Conservation (phyloP, 1,140 invertebrate species). For the Bombus waltoni region DNA sequence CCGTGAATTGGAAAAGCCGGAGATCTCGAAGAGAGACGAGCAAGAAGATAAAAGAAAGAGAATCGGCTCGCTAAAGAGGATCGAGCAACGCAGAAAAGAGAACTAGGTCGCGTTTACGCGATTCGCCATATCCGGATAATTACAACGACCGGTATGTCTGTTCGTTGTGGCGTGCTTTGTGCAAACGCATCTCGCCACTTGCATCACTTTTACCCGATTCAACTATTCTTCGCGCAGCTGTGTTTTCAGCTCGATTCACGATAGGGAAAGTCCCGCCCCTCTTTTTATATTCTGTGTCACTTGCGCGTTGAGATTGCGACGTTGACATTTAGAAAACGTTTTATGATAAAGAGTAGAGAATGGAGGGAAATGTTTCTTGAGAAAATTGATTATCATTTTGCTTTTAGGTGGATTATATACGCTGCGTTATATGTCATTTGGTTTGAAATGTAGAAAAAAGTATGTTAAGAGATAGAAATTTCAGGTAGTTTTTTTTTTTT, state of each 20-base stretch:
- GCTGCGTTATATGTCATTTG: no score
- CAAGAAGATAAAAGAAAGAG: slow-evolving; percentile 11
- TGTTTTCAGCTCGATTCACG: background rate
- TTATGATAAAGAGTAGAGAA: no score
- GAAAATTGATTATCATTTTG: no score
- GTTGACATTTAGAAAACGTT: no score
- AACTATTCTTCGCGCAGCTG: slow-evolving; percentile 39
- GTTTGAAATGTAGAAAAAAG: no score
- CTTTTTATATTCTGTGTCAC: background rate
- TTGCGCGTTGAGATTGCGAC: background rate
- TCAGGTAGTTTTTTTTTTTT: no score
- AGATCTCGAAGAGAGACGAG: background rate
- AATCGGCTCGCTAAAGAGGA: slow-evolving; percentile 45
- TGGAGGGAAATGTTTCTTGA: no score
- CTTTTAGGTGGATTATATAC: no score
- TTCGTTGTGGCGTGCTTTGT: slow-evolving; percentile 52
- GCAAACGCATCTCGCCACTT: slow-evolving; percentile 44
- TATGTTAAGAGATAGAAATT: no score
- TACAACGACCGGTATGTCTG: slow-evolving; percentile 59
- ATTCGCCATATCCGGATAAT: slow-evolving; percentile 72
- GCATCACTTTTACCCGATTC: slow-evolving; percentile 60
- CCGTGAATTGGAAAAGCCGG: background rate
- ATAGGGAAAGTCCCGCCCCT: background rate
- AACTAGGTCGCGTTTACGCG: slow-evolving; percentile 69
- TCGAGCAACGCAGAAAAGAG: slow-evolving; percentile 50